These are phyloP conservation scores for Hypothenemus hampei DNA, from an alignment of 1,140 invertebrate species.

Conservation along the genomic window DNA sequence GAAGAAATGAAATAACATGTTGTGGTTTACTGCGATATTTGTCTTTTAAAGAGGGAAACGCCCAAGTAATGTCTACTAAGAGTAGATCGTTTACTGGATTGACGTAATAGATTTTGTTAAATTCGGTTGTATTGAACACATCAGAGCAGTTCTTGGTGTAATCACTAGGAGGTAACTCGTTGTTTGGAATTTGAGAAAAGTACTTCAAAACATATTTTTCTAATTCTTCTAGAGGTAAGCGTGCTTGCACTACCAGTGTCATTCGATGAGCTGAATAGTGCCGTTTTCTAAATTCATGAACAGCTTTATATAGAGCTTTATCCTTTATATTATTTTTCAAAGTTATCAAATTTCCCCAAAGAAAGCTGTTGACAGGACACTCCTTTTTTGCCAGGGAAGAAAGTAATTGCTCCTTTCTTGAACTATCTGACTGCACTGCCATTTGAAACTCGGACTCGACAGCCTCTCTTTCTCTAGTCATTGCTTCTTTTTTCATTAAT, in stretches of 20 bases:
- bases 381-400: conserved; percentile 58
- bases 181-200: conserved; percentile 62
- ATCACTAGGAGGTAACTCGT: conserved; percentile 51
- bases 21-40: conserved; percentile 73
- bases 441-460: conserved; percentile 86
- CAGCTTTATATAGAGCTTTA: conserved; percentile 56
- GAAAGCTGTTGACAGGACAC: conserved; percentile 74
- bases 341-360: conserved; percentile 80
- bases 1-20: conserved; percentile 72
- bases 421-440: conserved; percentile 60
- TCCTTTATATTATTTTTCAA: conserved; percentile 66
- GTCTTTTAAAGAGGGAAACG: conserved; percentile 66
- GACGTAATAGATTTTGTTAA: conserved; percentile 72
- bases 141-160: conserved; percentile 40
- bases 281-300: conserved; percentile 73
- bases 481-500: conserved; percentile 79
- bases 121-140: conserved; percentile 60
- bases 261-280: conserved; percentile 89
- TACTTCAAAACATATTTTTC: conserved; percentile 61
- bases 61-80: conserved; percentile 71
- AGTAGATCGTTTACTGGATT: conserved; percentile 71
- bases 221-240: conserved; percentile 69
- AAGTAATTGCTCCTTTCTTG: conserved; percentile 70
- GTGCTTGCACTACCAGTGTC: conserved; percentile 78
- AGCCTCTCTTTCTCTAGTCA: conserved; percentile 84